Conservation (phyloP, 2,797 vertebrate genomes). For the Anniella stebbinsi region DNA sequence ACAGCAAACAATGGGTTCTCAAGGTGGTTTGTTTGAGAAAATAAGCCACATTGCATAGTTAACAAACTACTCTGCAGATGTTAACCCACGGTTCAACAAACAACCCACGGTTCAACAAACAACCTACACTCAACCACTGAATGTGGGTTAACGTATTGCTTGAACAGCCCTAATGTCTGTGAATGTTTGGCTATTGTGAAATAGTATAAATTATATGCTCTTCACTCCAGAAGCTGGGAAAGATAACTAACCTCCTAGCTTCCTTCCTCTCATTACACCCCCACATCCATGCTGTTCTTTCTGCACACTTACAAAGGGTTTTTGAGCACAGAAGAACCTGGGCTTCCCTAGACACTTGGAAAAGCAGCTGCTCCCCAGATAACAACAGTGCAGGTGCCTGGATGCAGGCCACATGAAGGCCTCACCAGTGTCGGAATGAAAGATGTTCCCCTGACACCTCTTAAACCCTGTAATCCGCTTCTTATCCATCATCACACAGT, state of each 20-base stretch:
- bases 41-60: no score
- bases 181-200: not conserved
- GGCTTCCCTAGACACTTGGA: not conserved
- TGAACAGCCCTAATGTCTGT: no score
- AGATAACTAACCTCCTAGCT: not conserved
- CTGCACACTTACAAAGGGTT: not conserved
- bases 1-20: no score
- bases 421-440: not conserved
- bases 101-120: no score
- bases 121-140: no score
- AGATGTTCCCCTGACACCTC: slow-evolving; percentile 37
- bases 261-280: not conserved
- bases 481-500: not conserved
- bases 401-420: rapidly evolving
- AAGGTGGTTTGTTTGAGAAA: no score
- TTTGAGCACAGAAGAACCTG: not conserved
- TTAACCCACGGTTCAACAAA: no score
- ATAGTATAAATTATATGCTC: not conserved
- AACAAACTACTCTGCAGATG: no score
- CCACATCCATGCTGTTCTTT: not conserved
- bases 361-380: not conserved
- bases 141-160: no score
- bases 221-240: not conserved
- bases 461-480: slow-evolving; percentile 31
- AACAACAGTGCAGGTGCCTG: rapidly evolving